A percentile compares a stretch with the other conserved stretches of the same genome.
Conservation (phyloP, 2,797 vertebrate genomes). For the Mus caroli region DNA sequence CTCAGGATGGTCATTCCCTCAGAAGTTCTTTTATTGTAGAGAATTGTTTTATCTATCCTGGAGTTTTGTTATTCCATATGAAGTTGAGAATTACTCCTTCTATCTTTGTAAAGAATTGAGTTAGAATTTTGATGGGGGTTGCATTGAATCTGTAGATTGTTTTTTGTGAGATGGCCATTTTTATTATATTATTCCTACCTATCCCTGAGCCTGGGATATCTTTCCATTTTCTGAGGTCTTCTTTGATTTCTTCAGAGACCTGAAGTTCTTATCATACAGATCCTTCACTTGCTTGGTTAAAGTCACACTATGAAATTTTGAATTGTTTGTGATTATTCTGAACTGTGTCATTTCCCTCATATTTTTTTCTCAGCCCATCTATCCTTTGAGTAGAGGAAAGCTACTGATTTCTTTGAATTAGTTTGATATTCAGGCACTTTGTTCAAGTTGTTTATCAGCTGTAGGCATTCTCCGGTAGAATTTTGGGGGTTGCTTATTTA, state of each 20-base stretch:
- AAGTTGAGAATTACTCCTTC: too few species aligned
- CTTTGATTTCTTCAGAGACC: not conserved
- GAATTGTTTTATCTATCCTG: too few species aligned
- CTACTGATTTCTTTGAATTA: not conserved
- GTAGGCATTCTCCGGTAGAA: not conserved
- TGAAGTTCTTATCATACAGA: not conserved
- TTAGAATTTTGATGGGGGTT: too few species aligned
- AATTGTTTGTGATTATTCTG: not conserved
- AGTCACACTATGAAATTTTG: not conserved
- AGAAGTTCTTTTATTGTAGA: too few species aligned
- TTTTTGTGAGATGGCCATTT: too few species aligned
- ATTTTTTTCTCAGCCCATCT: not conserved
- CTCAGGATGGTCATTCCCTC: too few species aligned
- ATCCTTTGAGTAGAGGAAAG: not conserved
- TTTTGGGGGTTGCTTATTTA: not conserved
- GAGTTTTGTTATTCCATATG: too few species aligned
- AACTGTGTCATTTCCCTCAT: not conserved
- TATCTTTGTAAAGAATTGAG: too few species aligned
- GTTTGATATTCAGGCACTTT: not conserved
- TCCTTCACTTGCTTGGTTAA: not conserved
- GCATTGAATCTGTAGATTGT: too few species aligned
- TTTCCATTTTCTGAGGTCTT: not conserved
- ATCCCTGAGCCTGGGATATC: too few species aligned
- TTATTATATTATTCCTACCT: too few species aligned
- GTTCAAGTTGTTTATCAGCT: not conserved